Evolutionary conservation across 2,113 vertebrate genomes (phyloP).

Genomic region (Leucoraja erinaceus): DNA sequence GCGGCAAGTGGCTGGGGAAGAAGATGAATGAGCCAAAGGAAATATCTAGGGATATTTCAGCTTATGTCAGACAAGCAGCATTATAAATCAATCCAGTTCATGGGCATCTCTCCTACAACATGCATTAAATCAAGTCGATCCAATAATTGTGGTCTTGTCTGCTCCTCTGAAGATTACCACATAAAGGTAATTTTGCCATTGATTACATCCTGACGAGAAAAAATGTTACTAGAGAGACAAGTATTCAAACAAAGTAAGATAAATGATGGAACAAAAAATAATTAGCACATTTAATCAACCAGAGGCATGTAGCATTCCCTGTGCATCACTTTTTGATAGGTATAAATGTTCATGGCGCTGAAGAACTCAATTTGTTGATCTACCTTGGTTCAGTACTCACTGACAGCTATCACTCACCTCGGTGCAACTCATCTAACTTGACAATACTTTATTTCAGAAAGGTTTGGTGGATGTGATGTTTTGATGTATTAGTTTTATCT

Average conservation of each 20-base stretch:
- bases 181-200: background rate
- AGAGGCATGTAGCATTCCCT: background rate
- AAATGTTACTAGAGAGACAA: background rate
- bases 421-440: background rate
- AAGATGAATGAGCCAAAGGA: background rate
- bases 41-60: background rate
- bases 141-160: background rate
- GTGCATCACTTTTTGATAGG: background rate
- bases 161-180: background rate
- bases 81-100: background rate
- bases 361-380: background rate
- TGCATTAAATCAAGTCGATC: background rate
- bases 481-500: background rate
- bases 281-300: background rate
- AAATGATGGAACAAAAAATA: background rate
- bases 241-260: background rate
- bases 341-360: background rate
- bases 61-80: background rate
- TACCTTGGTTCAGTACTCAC: background rate
- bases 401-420: background rate
- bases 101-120: background rate
- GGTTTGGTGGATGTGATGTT: background rate
- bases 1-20: background rate
- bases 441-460: background rate
- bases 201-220: background rate